A percentile compares a stretch with the other conserved stretches of the same genome.
Evolutionary conservation across 2,797 vertebrate species (phyloP).

Genomic region (Steatocranus sp.): DNA sequence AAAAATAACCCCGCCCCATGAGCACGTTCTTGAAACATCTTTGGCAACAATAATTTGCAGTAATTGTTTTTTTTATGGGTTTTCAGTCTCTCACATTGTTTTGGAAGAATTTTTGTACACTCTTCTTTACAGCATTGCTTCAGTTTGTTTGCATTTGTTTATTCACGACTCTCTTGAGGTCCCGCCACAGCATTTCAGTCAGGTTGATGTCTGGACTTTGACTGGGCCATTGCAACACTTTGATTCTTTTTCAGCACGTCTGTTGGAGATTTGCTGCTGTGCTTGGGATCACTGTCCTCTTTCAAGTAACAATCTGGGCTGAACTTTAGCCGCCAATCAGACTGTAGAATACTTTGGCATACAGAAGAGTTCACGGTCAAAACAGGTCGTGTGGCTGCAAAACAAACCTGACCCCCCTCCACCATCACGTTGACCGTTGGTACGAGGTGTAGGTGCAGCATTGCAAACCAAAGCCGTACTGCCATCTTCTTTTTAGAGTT

Average conservation of each 20-base stretch:
- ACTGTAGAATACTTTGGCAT: not conserved
- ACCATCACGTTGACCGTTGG: not conserved
- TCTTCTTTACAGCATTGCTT: not conserved
- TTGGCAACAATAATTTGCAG: not conserved
- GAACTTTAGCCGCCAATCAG: rapidly evolving
- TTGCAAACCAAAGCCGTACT: not conserved
- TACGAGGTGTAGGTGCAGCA: not conserved
- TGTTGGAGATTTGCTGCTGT: not conserved
- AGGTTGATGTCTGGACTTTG: not conserved
- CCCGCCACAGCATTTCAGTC: not conserved
- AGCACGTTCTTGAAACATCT: not conserved
- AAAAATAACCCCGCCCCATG: rapidly evolving
- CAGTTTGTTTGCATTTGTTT: not conserved
- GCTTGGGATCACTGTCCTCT: not conserved
- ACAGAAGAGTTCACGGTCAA: not conserved
- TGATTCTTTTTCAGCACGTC: rapidly evolving
- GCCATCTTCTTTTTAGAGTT: rapidly evolving
- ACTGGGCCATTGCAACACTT: not conserved
- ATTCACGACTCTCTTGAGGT: not conserved
- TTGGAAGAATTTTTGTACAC: not conserved
- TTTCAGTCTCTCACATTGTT: not conserved
- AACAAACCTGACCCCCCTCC: not conserved
- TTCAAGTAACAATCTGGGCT: not conserved
- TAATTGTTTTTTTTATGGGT: not conserved
- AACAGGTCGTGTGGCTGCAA: not conserved